A percentile compares a stretch with the other conserved stretches of the same genome.
Conservation (phyloP, 2,113 vertebrate species). For the Myanophis thanlyinensis region DNA sequence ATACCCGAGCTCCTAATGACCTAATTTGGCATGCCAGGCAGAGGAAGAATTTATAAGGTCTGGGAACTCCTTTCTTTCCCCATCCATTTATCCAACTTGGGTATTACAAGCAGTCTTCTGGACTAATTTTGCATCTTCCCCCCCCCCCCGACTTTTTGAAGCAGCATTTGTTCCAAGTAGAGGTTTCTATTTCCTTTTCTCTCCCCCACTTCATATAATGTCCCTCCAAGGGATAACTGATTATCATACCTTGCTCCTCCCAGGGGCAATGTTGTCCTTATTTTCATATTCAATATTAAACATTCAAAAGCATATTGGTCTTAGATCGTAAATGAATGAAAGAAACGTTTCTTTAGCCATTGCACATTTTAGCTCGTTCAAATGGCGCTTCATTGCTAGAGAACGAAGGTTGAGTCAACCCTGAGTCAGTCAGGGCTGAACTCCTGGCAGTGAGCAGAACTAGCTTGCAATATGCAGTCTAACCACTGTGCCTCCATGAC, state of each 20-base stretch:
- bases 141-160: background rate
- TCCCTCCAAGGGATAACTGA: background rate
- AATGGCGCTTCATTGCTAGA: background rate
- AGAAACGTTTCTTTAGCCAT: background rate
- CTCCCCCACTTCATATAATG: fast-evolving
- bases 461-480: too few relatives aligned
- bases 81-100: background rate
- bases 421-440: too few relatives aligned
- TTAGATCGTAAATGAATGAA: background rate
- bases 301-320: background rate
- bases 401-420: background rate
- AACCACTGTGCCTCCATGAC: too few relatives aligned
- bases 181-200: background rate
- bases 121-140: background rate
- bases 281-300: background rate
- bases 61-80: background rate
- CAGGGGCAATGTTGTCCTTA: background rate
- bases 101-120: background rate
- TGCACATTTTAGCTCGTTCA: background rate
- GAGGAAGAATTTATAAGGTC: background rate
- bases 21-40: background rate
- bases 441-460: too few relatives aligned
- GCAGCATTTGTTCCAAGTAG: background rate
- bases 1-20: background rate
- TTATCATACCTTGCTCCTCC: background rate